These are phyloP conservation scores for Otocyon megalotis DNA, from an alignment of 2,113 vertebrate species.

Conservation along the genomic window DNA sequence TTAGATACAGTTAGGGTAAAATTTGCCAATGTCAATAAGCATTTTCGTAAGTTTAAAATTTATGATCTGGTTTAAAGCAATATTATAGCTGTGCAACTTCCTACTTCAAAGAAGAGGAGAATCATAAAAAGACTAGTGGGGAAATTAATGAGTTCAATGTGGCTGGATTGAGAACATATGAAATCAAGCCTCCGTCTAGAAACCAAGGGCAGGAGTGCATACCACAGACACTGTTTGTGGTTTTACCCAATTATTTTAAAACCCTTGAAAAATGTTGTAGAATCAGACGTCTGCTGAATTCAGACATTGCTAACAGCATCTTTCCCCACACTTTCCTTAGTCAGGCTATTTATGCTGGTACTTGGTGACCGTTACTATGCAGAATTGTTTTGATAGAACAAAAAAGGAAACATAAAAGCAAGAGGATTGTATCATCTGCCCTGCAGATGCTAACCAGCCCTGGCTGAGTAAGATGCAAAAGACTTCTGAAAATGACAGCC, in stretches of 20 bases:
- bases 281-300: conserved; percentile 60
- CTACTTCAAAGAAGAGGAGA: conserved; percentile 76
- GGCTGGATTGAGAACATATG: conserved; percentile 76
- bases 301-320: conserved; percentile 65
- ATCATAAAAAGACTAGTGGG: conserved; percentile 78
- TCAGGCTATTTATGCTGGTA: conserved; percentile 66
- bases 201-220: conserved; percentile 78
- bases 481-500: not conserved
- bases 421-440: conserved; percentile 41
- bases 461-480: not conserved
- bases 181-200: conserved; percentile 67
- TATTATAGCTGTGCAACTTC: conserved; percentile 65
- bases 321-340: conserved; percentile 61
- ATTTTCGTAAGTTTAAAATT: conserved; percentile 77
- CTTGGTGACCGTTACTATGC: conserved; percentile 80
- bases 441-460: not conserved
- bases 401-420: conserved; percentile 62
- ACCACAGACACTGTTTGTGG: conserved; percentile 80
- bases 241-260: conserved; percentile 84
- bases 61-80: conserved; percentile 75
- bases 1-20: conserved; percentile 51
- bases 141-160: conserved; percentile 82
- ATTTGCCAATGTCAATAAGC: conserved; percentile 76
- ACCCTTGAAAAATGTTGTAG: conserved; percentile 77
- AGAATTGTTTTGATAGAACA: conserved; percentile 70